A percentile compares a stretch with the other conserved stretches of the same genome.
Conservation (phyloP, 2,888 invertebrate genomes). For the Stenurella melanura region DNA sequence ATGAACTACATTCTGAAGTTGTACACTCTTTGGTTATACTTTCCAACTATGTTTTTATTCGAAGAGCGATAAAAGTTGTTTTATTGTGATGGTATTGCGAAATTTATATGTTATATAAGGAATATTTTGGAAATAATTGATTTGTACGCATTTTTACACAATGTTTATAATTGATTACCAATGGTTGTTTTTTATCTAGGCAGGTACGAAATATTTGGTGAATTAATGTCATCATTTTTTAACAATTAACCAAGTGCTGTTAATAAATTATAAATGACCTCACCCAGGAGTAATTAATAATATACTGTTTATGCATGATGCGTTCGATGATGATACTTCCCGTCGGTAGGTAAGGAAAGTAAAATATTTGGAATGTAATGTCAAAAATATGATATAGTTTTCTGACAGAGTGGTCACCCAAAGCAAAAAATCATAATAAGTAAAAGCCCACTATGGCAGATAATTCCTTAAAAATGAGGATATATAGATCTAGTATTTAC, state of each 20-base stretch:
- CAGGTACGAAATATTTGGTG: not conserved
- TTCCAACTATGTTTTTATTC: not conserved
- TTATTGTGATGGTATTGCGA: not conserved
- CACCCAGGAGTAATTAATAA: too few species aligned
- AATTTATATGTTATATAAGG: slow-evolving; percentile 7
- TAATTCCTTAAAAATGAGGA: too few species aligned
- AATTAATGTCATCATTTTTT: slow-evolving; percentile 3
- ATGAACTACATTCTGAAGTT: not conserved
- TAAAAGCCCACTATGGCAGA: too few species aligned
- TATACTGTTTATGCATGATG: too few species aligned
- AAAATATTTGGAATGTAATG: too few species aligned
- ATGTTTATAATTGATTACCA: not conserved
- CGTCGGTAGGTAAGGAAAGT: too few species aligned
- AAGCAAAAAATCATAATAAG: too few species aligned
- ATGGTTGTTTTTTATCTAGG: not conserved
- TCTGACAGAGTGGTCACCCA: too few species aligned
- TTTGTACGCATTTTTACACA: not conserved
- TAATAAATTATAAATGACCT: too few species aligned
- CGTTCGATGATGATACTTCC: too few species aligned
- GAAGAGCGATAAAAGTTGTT: not conserved
- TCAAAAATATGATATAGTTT: too few species aligned
- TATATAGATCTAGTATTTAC: too few species aligned
- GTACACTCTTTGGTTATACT: not conserved
- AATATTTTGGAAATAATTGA: not conserved
- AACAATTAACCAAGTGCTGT: not conserved